A percentile compares a stretch with the other conserved stretches of the same genome.
These are phyloP conservation scores for Euthynnus affinis DNA, from an alignment of 2,797 vertebrate species.

Conservation along the genomic window DNA sequence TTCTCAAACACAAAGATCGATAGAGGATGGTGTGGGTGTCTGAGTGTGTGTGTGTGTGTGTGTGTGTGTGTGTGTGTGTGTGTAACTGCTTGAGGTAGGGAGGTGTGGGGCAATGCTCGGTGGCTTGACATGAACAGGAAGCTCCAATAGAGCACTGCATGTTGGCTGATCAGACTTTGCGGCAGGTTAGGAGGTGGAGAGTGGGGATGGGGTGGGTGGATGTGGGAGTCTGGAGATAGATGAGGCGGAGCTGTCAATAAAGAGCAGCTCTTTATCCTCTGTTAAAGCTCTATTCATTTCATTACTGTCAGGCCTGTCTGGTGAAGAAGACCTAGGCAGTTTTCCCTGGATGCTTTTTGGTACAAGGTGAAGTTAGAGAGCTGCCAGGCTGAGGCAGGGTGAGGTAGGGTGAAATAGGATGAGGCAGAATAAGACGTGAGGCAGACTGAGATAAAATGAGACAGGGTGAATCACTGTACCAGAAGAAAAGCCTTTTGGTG, in stretches of 20 bases:
- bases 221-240: constrained; percentile 33
- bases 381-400: constrained; percentile 22
- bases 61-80: constrained; percentile 9
- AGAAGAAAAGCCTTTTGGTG: constrained; percentile 32
- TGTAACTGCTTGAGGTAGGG: constrained; percentile 25
- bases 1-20: constrained; percentile 67
- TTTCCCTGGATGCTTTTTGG: constrained; percentile 51
- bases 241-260: constrained; percentile 64
- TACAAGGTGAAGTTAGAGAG: constrained; percentile 33
- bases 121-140: constrained; percentile 52
- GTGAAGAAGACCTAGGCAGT: constrained; percentile 33
- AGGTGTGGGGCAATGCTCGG: neutral
- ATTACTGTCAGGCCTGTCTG: constrained; percentile 67
- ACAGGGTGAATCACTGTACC: constrained; percentile 32
- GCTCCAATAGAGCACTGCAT: constrained; percentile 40
- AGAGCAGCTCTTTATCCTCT: constrained; percentile 56
- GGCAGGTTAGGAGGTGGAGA: constrained; percentile 22
- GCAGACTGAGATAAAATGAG: constrained; percentile 23
- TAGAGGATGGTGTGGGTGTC: constrained; percentile 28
- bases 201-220: neutral
- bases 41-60: constrained; percentile 19
- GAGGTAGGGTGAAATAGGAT: constrained; percentile 6
- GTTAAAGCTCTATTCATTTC: constrained; percentile 69
- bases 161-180: constrained; percentile 37
- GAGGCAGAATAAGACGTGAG: neutral